phyloP scores from a whole-genome alignment of 2,888 invertebrate species.

The Zhuqinia jingwanae region DNA sequence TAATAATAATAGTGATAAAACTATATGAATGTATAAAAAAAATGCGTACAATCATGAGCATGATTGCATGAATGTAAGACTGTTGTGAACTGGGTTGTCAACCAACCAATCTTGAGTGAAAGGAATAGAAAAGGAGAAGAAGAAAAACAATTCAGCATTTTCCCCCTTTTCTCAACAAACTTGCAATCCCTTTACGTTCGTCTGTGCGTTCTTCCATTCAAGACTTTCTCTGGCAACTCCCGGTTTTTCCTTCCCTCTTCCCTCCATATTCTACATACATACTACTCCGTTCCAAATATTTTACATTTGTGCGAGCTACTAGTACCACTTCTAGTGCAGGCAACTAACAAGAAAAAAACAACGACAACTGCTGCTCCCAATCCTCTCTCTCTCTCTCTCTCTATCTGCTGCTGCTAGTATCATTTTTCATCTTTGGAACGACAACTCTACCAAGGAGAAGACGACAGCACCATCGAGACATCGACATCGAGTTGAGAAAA shows the following conservation, averaged over 20 bases:
- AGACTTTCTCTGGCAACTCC: background rate
- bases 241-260: background rate
- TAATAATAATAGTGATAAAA: background rate
- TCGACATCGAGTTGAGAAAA: constrained; percentile 21
- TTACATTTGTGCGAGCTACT: too few relatives aligned
- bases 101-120: constrained; percentile 45
- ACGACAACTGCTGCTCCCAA: background rate
- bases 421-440: constrained; percentile 61
- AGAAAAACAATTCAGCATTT: constrained; percentile 31
- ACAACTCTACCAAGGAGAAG: too few relatives aligned
- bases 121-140: constrained; percentile 25
- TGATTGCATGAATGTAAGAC: background rate
- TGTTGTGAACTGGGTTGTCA: constrained; percentile 34
- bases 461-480: background rate
- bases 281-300: background rate
- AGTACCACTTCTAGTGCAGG: too few relatives aligned
- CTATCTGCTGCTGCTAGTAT: constrained; percentile 25
- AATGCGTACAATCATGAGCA: background rate
- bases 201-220: too few relatives aligned
- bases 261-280: background rate
- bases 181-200: background rate
- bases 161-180: background rate
- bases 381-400: background rate
- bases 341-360: too few relatives aligned
- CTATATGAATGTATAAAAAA: background rate